Percentiles rank a stretch among this genome's conserved stretches.
phyloP scores from a whole-genome alignment of 2,113 vertebrate species.

The Zootoca vivipara region DNA sequence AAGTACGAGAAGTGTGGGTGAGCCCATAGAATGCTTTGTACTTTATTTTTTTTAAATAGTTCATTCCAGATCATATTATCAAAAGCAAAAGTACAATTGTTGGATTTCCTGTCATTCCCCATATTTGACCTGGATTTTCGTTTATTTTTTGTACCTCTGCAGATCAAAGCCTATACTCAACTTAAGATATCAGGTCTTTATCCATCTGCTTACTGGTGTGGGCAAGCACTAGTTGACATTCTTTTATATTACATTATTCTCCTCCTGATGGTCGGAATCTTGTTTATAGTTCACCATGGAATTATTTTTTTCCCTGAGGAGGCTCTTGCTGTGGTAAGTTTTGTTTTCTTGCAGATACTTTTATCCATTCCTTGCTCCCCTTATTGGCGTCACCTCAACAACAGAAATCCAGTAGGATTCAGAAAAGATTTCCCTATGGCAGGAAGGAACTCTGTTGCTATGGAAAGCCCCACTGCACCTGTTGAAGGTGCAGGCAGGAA shows the following conservation, averaged over 20 bases:
- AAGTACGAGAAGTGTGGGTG: no score
- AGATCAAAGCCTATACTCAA: slow-evolving; percentile 84
- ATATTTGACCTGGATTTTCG: not conserved
- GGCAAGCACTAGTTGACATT: slow-evolving; percentile 83
- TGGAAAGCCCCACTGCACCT: no score
- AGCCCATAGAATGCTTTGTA: not conserved
- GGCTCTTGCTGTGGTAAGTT: slow-evolving; percentile 16
- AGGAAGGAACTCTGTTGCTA: no score
- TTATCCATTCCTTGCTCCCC: not conserved
- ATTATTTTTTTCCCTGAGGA: not conserved
- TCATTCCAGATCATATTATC: not conserved
- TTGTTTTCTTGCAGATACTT: not conserved
- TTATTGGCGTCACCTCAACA: not conserved
- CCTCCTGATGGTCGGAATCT: slow-evolving; percentile 60
- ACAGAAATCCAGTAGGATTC: not conserved
- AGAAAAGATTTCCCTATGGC: no score
- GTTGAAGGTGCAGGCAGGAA: no score
- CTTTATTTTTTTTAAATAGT: not conserved
- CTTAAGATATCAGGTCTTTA: slow-evolving; percentile 84
- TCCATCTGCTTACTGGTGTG: slow-evolving; percentile 89
- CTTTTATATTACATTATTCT: slow-evolving; percentile 79
- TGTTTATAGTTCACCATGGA: slow-evolving; percentile 1
- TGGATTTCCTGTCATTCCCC: not conserved
- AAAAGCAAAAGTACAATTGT: not conserved
- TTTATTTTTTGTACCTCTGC: not conserved